Evolutionary conservation across 2,113 vertebrate genomes (phyloP), one percentile per base, ranked within the genome.

Genomic region (Promerops cafer): DNA sequence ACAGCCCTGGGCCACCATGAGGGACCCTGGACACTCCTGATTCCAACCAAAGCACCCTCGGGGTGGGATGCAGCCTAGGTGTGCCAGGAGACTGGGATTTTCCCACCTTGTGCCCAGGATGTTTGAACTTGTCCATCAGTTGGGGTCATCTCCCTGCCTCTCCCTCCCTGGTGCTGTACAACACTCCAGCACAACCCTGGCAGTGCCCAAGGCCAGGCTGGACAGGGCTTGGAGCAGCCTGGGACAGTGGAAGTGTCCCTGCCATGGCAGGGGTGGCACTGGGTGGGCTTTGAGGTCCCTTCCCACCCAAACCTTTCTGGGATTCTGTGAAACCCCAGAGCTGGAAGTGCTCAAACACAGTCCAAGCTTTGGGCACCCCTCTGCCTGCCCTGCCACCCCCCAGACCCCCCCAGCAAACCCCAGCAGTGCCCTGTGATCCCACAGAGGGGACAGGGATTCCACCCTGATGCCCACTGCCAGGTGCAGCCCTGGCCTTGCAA

Each of bases 131-230:
- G 4, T 59, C 23, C 57, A 49, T 60, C 57, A 28, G 0, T 7
- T 31, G 49, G 31, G 10, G 26, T 53, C 37, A 47, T 5, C 20
- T 64, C 52, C 42, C 69, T 30, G 30, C n/a, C 60, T 13, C 27
- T 28, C 27, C 22, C 21, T 74, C 50, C 42, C 53, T 31, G 24
- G 14, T 83, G 47, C 60, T 76, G 14, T 10, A 17, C 15, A 27
- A 4, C 5, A 12, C 45, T 53, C 28, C 37, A 33, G 3, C 27
- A n/a, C 17, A 59, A 7, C 31, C 61, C 70, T 83, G 79, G 60
- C 5, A 6, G 11, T 47, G 39, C 0, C n/a, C n/a, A 0, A 53
- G n/a, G 19, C n/a, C 45, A 39, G 45, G 28, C 5, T 68, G 78
- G 78, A 26, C 1, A 1, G 53, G 18, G 28, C 19, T 66, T 1